Evolutionary conservation across 2,888 invertebrate genomes (phyloP).

Genomic region (Philonicus albiceps): DNA sequence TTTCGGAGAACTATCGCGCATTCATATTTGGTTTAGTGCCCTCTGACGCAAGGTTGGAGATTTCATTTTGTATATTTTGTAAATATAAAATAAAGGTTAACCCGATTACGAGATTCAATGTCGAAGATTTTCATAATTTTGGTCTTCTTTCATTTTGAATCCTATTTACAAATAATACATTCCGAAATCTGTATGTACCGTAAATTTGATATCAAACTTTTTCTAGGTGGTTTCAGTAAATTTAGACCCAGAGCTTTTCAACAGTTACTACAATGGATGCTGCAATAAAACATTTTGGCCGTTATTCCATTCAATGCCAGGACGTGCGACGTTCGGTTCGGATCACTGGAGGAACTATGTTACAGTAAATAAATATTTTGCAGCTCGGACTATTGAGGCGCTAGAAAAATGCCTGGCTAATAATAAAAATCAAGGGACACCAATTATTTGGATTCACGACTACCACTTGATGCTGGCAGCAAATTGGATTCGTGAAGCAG

Average conservation of each 20-base stretch:
- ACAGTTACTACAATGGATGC: slow-evolving; percentile 91
- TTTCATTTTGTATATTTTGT: background rate
- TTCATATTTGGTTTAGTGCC: background rate
- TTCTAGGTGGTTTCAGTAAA: slow-evolving; percentile 80
- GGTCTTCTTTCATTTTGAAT: no score
- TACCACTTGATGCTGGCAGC: slow-evolving; percentile 94
- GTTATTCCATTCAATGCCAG: slow-evolving; percentile 91
- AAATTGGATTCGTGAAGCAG: slow-evolving; percentile 87
- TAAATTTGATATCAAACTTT: background rate
- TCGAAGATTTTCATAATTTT: background rate
- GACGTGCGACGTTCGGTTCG: slow-evolving; percentile 81
- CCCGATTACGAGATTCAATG: background rate
- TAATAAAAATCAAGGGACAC: slow-evolving; percentile 64
- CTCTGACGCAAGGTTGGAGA: background rate
- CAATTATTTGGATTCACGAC: slow-evolving; percentile 93
- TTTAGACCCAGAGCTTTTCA: slow-evolving; percentile 78
- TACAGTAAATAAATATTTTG: slow-evolving; percentile 82
- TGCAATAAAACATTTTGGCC: slow-evolving; percentile 95
- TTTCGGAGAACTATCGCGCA: background rate
- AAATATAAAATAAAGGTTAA: background rate
- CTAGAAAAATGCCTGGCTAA: slow-evolving; percentile 66
- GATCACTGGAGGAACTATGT: slow-evolving; percentile 86
- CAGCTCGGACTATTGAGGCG: slow-evolving; percentile 78
- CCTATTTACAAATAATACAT: no score
- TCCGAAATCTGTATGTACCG: no score